Base-by-base conservation (phyloP, 2,113 vertebrate species). In the Dasypus novemcinctus region DNA sequence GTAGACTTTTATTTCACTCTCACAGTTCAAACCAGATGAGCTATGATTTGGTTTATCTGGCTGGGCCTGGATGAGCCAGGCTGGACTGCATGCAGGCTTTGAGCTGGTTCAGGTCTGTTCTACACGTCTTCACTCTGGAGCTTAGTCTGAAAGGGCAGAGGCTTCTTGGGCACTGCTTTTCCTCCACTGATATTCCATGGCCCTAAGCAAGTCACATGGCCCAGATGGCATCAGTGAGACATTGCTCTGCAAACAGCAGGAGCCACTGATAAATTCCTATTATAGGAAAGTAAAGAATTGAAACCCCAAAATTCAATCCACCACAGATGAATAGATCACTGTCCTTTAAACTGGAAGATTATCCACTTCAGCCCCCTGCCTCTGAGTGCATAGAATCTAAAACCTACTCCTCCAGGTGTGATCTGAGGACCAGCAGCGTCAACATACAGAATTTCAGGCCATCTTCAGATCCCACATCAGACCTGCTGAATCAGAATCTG, bases 21-120 rank as follows among this genome's bases (percentile, higher is more conserved):
- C 0, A 10, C 29, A 49, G 31, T 5, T 63, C 1, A 46, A 2
- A 49, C 46, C 0, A 15, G 5, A 31, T 38, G 25, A 20, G 25
- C 78, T n/a, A 31, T 36, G 25, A 11, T 71, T 78, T 92, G 79
- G 14, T 43, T 68, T 21, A 27, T 83, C 33, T 59, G 41, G 17
- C 8, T 68, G 13, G 4, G 5, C 46, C 41, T 93, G 68, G 21
- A 41, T 83, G 31, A 18, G 2, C 23, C 33, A 75, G 49, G 7
- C 38, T 81, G 75, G 25, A 11, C 31, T 71, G 38, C 13, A 81
- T 71, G 38, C 13, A 81, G 66, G 10, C 18, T 61, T 23, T 21
- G 43, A 9, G 5, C 15, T 49, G 15, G 36, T 33, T 90, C 38
- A 64, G 14, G 2, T 93, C 4, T 46, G 74, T 20, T 87, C n/a